A percentile compares a stretch with the other conserved stretches of the same genome.
These are phyloP conservation scores for Pteronotus mesoamericanus DNA, from an alignment of 2,797 vertebrate genomes.

Conservation along the genomic window DNA sequence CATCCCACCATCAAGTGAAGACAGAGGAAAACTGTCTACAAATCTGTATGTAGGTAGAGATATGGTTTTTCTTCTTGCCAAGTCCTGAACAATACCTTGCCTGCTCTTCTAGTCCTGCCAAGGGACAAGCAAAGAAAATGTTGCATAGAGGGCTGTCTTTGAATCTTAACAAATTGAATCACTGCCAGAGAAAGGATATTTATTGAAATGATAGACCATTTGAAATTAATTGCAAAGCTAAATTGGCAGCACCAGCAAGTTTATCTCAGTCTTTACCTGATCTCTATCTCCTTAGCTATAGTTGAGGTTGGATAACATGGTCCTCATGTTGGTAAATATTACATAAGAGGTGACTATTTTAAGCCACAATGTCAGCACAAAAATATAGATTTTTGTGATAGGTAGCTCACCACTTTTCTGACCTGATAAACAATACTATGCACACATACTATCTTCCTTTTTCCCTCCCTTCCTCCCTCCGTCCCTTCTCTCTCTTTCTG, in stretches of 20 bases:
- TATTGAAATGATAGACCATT: neutral
- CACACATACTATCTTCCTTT: neutral
- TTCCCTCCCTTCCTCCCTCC: rapidly evolving
- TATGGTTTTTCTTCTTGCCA: neutral
- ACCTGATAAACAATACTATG: neutral
- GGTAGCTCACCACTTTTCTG: neutral
- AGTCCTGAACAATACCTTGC: neutral
- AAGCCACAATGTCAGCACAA: neutral
- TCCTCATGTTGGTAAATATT: neutral
- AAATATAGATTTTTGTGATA: neutral
- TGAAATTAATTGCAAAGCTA: neutral
- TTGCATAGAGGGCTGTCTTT: neutral
- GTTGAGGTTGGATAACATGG: neutral
- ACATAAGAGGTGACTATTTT: neutral
- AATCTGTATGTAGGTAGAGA: neutral
- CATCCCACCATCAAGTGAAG: neutral
- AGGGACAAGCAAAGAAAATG: neutral
- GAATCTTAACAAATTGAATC: neutral
- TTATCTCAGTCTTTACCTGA: neutral
- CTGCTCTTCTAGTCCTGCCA: neutral
- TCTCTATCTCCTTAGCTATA: neutral
- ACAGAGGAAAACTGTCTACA: neutral
- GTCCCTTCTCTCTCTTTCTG: neutral
- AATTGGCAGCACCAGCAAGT: neutral
- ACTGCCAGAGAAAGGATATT: neutral